A percentile compares a stretch with the other conserved stretches of the same genome.
Conservation (phyloP, 2,888 invertebrate species). For the Hyppa rectilinea region DNA sequence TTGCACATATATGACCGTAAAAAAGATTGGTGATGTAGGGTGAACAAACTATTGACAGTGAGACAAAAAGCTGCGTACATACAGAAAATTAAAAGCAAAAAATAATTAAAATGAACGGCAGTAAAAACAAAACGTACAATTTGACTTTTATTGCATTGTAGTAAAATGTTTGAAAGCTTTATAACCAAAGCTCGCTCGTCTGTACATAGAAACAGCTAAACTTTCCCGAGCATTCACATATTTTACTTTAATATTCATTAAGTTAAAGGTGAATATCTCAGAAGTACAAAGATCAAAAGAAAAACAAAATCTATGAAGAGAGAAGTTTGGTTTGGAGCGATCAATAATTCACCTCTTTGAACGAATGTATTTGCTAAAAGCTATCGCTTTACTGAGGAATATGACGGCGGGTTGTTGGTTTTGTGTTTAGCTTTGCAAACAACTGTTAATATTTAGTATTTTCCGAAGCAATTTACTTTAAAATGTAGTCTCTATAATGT, state of each 20-base stretch:
- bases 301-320: constrained; percentile 40
- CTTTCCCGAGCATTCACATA: constrained; percentile 25
- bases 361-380: constrained; percentile 50
- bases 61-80: constrained; percentile 31
- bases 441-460: constrained; percentile 18
- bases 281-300: constrained; percentile 47
- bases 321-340: constrained; percentile 42
- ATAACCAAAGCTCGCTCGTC: constrained; percentile 39
- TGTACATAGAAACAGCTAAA: constrained; percentile 23
- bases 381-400: constrained; percentile 38
- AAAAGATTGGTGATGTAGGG: neutral
- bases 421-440: constrained; percentile 38
- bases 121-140: constrained; percentile 51
- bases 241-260: constrained; percentile 49
- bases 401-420: constrained; percentile 39
- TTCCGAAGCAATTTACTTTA: constrained; percentile 21
- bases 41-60: constrained; percentile 41
- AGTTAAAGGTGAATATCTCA: constrained; percentile 31
- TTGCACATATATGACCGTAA: neutral
- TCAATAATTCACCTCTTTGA: constrained; percentile 52
- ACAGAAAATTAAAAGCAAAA: constrained; percentile 37
- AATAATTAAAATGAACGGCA: constrained; percentile 45
- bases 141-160: constrained; percentile 50
- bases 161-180: constrained; percentile 55
- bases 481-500: constrained; percentile 16